Conservation (phyloP, 37 sponge, comb jelly and placozoan genomes). For the Chondrosia reniformis region DNA sequence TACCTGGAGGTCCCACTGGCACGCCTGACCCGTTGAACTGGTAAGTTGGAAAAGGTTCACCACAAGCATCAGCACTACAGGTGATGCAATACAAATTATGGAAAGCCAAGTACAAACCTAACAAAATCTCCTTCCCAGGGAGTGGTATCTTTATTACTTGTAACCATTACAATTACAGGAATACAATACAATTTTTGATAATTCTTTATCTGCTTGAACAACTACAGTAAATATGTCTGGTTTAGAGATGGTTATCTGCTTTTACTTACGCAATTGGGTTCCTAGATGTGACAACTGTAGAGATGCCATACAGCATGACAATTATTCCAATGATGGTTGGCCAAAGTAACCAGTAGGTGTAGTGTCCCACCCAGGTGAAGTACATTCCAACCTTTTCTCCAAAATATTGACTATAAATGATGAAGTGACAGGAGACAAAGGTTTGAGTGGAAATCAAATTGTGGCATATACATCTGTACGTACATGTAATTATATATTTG, state of each 20-base stretch:
- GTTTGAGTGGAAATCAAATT: too few species aligned
- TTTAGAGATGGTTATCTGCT: background rate
- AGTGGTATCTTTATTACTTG: too few species aligned
- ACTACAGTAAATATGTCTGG: background rate
- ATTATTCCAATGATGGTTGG: constrained; percentile 83
- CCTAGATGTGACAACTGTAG: constrained; percentile 45
- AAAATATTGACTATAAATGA: constrained; percentile 77
- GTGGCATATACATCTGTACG: too few species aligned
- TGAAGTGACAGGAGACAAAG: too few species aligned
- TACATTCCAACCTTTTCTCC: constrained; percentile 98
- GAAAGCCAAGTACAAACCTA: background rate
- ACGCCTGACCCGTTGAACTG: background rate
- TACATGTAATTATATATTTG: too few species aligned
- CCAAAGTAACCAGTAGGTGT: constrained; percentile 83
- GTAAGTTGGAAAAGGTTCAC: constrained; percentile 12
- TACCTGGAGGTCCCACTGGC: background rate
- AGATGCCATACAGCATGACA: constrained; percentile 75
- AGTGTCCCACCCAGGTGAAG: constrained; percentile 95
- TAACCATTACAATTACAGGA: too few species aligned
- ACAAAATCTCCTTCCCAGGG: too few species aligned
- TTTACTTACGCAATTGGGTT: constrained; percentile 80
- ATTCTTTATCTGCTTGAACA: background rate
- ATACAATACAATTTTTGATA: background rate
- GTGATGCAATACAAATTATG: background rate
- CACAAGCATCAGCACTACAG: constrained; percentile 59